Percentiles rank a stretch among this genome's conserved stretches.
Conservation (phyloP, 2,113 vertebrate genomes). For the Macrotus californicus region DNA sequence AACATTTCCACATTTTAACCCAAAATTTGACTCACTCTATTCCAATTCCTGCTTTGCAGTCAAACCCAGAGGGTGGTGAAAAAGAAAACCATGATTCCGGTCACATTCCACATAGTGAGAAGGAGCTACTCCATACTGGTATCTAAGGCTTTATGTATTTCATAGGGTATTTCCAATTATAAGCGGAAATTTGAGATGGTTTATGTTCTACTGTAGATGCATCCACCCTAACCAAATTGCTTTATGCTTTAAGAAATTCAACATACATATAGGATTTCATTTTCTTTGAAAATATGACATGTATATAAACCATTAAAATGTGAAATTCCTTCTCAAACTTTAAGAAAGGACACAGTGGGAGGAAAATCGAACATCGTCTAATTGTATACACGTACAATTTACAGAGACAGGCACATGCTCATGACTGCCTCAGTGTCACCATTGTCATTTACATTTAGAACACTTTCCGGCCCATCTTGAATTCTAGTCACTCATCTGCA, state of each 20-base stretch:
- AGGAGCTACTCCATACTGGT: neutral
- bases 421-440: neutral
- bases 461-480: neutral
- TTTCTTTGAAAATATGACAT: slow-evolving; percentile 38
- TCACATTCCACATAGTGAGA: neutral
- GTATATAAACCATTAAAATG: slow-evolving; percentile 37
- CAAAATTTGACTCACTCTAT: neutral
- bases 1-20: neutral
- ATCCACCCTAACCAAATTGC: neutral
- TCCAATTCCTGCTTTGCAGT: neutral
- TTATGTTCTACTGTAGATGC: neutral
- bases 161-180: neutral
- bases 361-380: neutral
- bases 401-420: neutral
- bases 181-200: neutral
- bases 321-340: slow-evolving; percentile 47
- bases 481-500: neutral
- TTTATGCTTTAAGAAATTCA: slow-evolving; percentile 48
- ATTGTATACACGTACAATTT: neutral
- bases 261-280: slow-evolving; percentile 29
- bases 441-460: slow-evolving; percentile 20
- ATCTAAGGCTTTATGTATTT: neutral
- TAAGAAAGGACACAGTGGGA: neutral
- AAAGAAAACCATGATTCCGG: neutral
- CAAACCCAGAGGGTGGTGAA: neutral